phyloP scores from a whole-genome alignment of 2,888 invertebrate genomes.

The Drosophila macrospina region DNA sequence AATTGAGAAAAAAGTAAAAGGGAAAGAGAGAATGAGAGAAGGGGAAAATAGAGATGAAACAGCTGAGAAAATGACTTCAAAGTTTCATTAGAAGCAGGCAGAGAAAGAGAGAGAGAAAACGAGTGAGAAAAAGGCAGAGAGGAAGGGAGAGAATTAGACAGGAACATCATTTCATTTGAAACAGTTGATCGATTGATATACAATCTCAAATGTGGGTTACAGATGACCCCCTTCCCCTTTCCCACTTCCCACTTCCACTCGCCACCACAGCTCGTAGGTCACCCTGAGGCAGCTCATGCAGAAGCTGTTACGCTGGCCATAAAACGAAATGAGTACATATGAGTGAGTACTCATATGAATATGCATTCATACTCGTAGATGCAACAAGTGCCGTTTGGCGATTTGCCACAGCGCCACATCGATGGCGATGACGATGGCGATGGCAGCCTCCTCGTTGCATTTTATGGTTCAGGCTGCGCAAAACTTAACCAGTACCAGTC shows the following conservation, averaged over 20 bases:
- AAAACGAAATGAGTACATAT: constrained; percentile 8
- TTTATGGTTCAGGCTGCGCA: constrained; percentile 61
- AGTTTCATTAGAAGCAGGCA: too few relatives aligned
- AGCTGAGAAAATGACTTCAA: constrained; percentile 63
- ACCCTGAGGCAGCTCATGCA: background rate
- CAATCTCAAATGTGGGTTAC: background rate
- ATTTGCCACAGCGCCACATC: constrained; percentile 27
- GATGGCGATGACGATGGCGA: too few relatives aligned
- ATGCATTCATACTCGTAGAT: constrained; percentile 36
- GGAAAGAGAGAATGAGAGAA: too few relatives aligned
- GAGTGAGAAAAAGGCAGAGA: background rate
- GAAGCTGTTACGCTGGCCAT: background rate
- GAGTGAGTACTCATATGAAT: constrained; percentile 2
- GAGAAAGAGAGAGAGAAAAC: constrained; percentile 48
- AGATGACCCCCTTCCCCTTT: too few relatives aligned
- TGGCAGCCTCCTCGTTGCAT: constrained; percentile 72
- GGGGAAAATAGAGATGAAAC: too few relatives aligned
- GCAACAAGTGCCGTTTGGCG: constrained; percentile 39
- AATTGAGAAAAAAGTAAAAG: too few relatives aligned
- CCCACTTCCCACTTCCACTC: too few relatives aligned
- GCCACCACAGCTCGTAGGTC: too few relatives aligned
- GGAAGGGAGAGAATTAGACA: too few relatives aligned
- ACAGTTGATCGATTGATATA: constrained; percentile 1
- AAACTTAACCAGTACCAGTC: constrained; percentile 43
- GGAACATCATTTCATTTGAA: constrained; percentile 21